Base-by-base conservation (phyloP, 2,797 vertebrate species). In the Urosaurus nigricauda region DNA sequence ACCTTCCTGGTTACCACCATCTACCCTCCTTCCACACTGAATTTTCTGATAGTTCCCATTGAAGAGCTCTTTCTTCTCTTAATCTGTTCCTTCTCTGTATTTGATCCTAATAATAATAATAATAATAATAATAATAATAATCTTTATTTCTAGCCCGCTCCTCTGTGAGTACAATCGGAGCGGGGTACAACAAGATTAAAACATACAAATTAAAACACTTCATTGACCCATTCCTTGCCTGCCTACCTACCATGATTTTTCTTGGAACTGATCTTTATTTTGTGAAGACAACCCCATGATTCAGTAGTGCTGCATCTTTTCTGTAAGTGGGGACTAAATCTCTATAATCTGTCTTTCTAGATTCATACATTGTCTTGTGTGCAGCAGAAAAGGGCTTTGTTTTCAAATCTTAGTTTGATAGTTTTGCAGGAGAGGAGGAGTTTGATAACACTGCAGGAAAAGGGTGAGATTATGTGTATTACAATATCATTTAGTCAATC, bases 401-500 rank as follows among this genome's bases (percentile, higher is more conserved):
- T n/a, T 43, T 84, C 51, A 51, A 71, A n/a, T 74, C 21, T 32
- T n/a, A 14, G 11, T 35, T 8, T 73, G 71, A 73, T 35, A 35
- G 71, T 73, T 73, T 58, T 58, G 56, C 16, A 58, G 5, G 56
- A 58, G 16, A 11, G 5, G 12, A 6, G 21, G 13, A 86, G 91
- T 1, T 24, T 85, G 85, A 0, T 0, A 87, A 60, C 83, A 79
- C 83, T 87, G 19, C 86, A 86, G 79, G 56, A 60, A 85, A 78
- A 9, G 4, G 80, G 2, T 86, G 90, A 86, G 75, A 71, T 40
- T 93, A 87, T 84, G 37, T 85, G 58, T 35, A 51, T 19, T 19
- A 14, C 21, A n/a, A 29, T 58, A 60, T 40, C 8, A 16, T 8
- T 24, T 53, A n/a, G 37, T 9, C 17, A 53, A 14, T 47, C 81